A percentile compares a stretch with the other conserved stretches of the same genome.
phyloP scores from a whole-genome alignment of 2,888 invertebrate genomes.

The Calliphora vomitoria region DNA sequence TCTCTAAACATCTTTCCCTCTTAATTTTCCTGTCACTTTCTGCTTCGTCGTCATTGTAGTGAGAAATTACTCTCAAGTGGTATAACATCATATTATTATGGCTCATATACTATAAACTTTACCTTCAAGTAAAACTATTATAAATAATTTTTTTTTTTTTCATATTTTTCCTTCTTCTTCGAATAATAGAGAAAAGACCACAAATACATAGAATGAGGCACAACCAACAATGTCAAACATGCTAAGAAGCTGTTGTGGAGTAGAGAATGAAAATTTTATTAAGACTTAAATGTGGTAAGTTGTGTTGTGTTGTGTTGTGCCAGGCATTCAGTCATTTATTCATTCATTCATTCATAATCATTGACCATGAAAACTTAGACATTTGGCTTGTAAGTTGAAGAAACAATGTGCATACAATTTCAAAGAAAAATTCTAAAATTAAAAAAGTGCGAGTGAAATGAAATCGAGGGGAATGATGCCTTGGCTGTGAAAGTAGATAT shows the following conservation, averaged over 20 bases:
- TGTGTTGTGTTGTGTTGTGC: conserved; percentile 35
- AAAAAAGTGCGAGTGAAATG: conserved; percentile 25
- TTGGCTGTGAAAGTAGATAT: too few species aligned
- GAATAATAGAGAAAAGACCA: conserved; percentile 50
- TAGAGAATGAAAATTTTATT: conserved; percentile 12
- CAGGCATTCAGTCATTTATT: conserved; percentile 1
- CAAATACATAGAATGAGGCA: conserved; percentile 22
- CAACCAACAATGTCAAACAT: conserved; percentile 13
- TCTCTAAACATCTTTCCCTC: background rate
- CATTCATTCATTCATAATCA: conserved; percentile 52
- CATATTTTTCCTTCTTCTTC: background rate
- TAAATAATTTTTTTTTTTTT: conserved; percentile 48
- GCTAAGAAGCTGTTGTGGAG: background rate
- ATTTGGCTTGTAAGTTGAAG: conserved; percentile 20
- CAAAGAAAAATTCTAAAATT: conserved; percentile 27
- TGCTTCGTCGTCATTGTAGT: conserved; percentile 22
- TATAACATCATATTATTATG: conserved; percentile 60
- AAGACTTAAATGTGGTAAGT: conserved; percentile 14
- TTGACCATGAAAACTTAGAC: conserved; percentile 70
- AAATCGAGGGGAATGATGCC: conserved; percentile 9
- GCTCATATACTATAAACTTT: conserved; percentile 57
- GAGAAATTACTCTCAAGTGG: conserved; percentile 64
- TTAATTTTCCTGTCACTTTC: conserved; percentile 59
- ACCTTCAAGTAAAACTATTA: conserved; percentile 65
- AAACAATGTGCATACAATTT: conserved; percentile 13